Conservation (phyloP, 2,888 invertebrate species). For the Drosophila setosimentum region DNA sequence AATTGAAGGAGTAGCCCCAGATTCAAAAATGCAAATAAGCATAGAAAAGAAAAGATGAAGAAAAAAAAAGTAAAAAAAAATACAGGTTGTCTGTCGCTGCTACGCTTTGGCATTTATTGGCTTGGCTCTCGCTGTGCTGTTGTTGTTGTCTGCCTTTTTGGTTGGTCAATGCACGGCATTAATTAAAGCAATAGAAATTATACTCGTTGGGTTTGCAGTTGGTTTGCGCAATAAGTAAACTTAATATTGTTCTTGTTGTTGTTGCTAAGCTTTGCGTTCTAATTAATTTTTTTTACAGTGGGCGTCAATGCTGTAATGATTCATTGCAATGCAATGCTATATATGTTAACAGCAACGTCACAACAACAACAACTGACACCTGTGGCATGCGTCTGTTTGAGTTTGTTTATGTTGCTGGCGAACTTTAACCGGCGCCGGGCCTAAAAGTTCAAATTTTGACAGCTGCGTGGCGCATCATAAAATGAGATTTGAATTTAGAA, state of each 20-base stretch:
- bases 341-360: slow-evolving; percentile 20
- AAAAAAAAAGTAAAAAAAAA: slow-evolving; percentile 43
- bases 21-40: slow-evolving; percentile 69
- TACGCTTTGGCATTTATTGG: slow-evolving; percentile 63
- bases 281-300: slow-evolving; percentile 46
- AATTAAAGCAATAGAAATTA: slow-evolving; percentile 58
- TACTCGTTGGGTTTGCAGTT: slow-evolving; percentile 19
- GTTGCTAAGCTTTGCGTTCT: slow-evolving; percentile 34
- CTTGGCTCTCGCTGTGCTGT: slow-evolving; percentile 35
- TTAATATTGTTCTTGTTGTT: slow-evolving; percentile 33
- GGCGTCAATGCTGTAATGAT: slow-evolving; percentile 64
- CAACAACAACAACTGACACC: slow-evolving; percentile 57
- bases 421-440: slow-evolving; percentile 41
- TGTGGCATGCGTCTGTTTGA: slow-evolving; percentile 51
- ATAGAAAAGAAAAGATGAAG: slow-evolving; percentile 25
- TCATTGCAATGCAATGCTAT: slow-evolving; percentile 54
- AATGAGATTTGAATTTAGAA: slow-evolving; percentile 44
- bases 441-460: slow-evolving; percentile 70
- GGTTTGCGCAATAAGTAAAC: slow-evolving; percentile 56
- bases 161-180: slow-evolving; percentile 67
- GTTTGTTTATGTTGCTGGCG: slow-evolving; percentile 25
- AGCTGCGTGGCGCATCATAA: slow-evolving; percentile 60
- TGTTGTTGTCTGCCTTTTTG: slow-evolving; percentile 28
- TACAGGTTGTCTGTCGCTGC: slow-evolving; percentile 74
- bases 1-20: slow-evolving; percentile 42